Base-by-base conservation (phyloP, 2,888 invertebrate genomes). In the Entomobrya proxima region DNA sequence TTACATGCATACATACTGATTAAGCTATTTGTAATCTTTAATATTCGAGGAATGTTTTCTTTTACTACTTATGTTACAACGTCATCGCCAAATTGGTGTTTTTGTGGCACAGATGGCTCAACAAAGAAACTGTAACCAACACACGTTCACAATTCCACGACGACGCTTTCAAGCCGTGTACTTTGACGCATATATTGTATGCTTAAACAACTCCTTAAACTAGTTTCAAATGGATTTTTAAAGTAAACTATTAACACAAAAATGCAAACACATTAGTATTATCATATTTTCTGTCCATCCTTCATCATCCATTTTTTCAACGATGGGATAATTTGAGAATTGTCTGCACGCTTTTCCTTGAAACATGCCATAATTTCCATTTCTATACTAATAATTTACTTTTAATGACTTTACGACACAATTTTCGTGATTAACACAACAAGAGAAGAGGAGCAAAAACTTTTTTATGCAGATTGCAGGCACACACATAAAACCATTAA, bases 381-480 rank as follows among this genome's bases (percentile, higher is more conserved):
- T n/a, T n/a, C n/a, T n/a, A n/a, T n/a, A n/a, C n/a, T n/a, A n/a
- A n/a, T 75, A 75, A 75, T 75, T 75, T 75, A 50, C 18, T 75
- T 75, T 52, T 75, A 52, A 75, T 75, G 52, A 55, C 37, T 75
- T 75, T 75, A 75, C 75, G 52, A 75, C 75, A 18, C 75, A 44
- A 64, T 72, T 47, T 27, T 15, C 47, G 35, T 32, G 30, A 64
- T 35, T 64, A 64, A 5, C 61, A 35, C 2, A 64, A 64, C n/a
- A n/a, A 52, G n/a, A 52, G 27, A 50, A 64, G 37, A 13, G 30
- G 21, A 64, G 37, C 3, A 18, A 37, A 64, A 58, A 21, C 21
- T n/a, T 55, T 47, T 47, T 47, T 7, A 15, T 7, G 18, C 15
- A 11, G 11, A 18, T n/a, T 50, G 21, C 52, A 24, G 52, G 11